Base-by-base conservation (phyloP, 1,140 invertebrate species). In the Ostrea edulis region DNA sequence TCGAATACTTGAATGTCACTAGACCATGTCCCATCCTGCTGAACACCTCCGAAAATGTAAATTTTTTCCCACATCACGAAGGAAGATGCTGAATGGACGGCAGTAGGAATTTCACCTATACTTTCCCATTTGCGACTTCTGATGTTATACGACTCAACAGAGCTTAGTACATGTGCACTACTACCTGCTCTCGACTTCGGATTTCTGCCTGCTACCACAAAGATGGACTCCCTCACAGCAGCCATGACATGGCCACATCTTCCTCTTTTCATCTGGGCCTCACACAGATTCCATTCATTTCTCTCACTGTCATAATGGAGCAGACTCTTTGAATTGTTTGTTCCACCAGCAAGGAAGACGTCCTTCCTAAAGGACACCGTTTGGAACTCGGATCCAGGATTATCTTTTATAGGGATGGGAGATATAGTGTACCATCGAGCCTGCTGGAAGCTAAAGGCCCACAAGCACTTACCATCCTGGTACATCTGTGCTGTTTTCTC, bases 371-470 rank as follows among this genome's bases (percentile, higher is more conserved):
- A 91, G 11, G 91, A 89, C 54, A 88, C 89, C 35, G 88, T 88
- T n/a, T 25, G 29, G 65, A 92, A 89, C 29, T 89, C 84, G 1
- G 88, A 71, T 52, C 90, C 91, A 9, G 91, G 91, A 71, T 89
- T 89, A 20, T 77, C 29, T 53, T 89, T 86, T 35, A 91, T 88
- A 0, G 91, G 91, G 22, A 92, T 83, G 0, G 91, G 90, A 53
- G 89, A 87, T 14, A 92, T 86, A 35, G 88, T 89, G 82, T 89
- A 92, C 90, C 90, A 92, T 55, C 89, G 85, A 82, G 65, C 88
- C 85, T 92, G 91, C 35, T 89, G 83, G 54, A 90, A 89, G 77
- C 91, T 92, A 86, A 88, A 92, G 54, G 89, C 89, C 89, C 89
- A 89, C 53, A 91, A 58, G 90, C 89, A 90, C 88, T 91, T 88